Evolutionary conservation across 2,888 invertebrate species (phyloP).

Genomic region (Euzophera pinguis): DNA sequence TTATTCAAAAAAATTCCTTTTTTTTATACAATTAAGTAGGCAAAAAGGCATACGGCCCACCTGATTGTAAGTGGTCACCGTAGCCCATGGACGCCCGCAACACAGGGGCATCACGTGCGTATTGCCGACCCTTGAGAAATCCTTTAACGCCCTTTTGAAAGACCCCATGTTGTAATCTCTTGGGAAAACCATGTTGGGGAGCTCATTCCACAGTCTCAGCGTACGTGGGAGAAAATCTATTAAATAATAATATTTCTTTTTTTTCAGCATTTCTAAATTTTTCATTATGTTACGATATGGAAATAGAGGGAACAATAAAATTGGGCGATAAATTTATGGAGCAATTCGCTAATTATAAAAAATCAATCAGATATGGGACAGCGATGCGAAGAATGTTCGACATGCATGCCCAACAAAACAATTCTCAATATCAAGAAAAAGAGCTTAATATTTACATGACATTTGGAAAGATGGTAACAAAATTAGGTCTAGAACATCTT

Average conservation of each 20-base stretch:
- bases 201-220: too few species aligned
- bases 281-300: neutral
- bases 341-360: neutral
- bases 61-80: too few species aligned
- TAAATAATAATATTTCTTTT: neutral
- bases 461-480: neutral
- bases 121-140: too few species aligned
- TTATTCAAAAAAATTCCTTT: too few species aligned
- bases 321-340: neutral
- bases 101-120: too few species aligned
- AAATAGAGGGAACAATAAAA: neutral
- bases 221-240: too few species aligned
- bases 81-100: too few species aligned
- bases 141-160: too few species aligned
- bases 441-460: neutral
- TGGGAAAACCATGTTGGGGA: too few species aligned
- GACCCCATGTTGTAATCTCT: too few species aligned
- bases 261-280: neutral
- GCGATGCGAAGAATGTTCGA: neutral
- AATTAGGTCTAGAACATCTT: neutral
- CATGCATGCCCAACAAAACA: neutral
- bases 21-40: too few species aligned
- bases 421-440: neutral
- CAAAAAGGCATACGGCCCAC: too few species aligned
- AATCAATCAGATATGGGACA: neutral